Conservation (phyloP, 1,140 invertebrate species). For the Polypedilum pembai region DNA sequence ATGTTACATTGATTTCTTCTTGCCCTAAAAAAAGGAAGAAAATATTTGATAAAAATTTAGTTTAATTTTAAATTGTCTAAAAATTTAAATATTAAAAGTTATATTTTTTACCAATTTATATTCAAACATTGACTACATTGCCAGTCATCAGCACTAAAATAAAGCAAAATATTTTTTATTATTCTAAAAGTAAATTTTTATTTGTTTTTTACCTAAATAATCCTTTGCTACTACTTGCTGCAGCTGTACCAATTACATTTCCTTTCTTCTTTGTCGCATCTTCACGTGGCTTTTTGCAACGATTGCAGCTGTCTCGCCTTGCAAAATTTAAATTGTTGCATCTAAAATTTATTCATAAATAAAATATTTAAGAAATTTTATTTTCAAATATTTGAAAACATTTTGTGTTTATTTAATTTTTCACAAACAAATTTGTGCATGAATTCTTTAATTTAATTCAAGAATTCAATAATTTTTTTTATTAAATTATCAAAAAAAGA, state of each 20-base stretch:
- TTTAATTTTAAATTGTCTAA: not conserved
- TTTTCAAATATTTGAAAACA: too few species aligned
- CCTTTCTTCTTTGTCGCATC: constrained; percentile 76
- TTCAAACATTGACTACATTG: constrained; percentile 99
- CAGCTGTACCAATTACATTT: constrained; percentile 93
- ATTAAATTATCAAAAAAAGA: too few species aligned
- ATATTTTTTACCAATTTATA: constrained; percentile 85
- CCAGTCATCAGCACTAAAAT: constrained; percentile 97
- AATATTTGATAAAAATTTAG: too few species aligned
- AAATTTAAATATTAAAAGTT: too few species aligned
- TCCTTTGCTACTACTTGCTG: constrained; percentile 96
- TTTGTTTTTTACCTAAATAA: constrained; percentile 55
- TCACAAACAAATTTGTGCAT: not conserved
- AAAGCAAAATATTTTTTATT: constrained; percentile 21
- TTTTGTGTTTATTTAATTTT: too few species aligned
- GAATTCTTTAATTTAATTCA: too few species aligned
- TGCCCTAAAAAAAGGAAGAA: not conserved
- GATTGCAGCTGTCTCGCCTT: constrained; percentile 78
- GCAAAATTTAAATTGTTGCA: constrained; percentile 95
- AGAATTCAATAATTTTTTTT: too few species aligned
- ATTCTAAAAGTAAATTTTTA: not conserved
- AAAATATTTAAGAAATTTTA: too few species aligned
- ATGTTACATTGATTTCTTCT: constrained; percentile 93
- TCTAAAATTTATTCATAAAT: constrained; percentile 43
- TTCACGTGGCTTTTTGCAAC: constrained; percentile 65